Evolutionary conservation across 2,113 vertebrate species (phyloP).

Genomic region (Chamaetylas fuelleborni): DNA sequence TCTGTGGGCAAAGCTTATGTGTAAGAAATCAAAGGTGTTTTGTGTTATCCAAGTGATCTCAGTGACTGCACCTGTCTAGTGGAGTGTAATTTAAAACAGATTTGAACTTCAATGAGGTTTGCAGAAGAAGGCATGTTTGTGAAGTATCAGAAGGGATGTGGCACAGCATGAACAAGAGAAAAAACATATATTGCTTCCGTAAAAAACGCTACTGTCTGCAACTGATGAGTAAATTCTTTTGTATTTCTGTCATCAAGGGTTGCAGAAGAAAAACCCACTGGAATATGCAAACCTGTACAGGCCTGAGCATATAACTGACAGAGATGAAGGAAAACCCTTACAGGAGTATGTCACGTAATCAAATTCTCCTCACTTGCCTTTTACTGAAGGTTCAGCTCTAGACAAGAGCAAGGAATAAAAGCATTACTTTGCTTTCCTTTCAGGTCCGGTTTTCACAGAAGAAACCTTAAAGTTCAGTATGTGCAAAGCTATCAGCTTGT

Average conservation of each 20-base stretch:
- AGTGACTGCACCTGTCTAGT: not conserved
- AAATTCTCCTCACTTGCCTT: not conserved
- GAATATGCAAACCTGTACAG: not conserved
- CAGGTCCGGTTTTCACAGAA: not conserved
- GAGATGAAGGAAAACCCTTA: not conserved
- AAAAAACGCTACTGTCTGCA: not conserved
- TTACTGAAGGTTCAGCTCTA: not conserved
- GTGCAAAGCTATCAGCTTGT: not conserved
- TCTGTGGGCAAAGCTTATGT: not conserved
- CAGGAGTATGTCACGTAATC: not conserved
- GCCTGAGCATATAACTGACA: not conserved
- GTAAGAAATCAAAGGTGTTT: not conserved
- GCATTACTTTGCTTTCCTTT: not conserved
- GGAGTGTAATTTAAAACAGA: slow-evolving; percentile 13
- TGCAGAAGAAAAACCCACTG: not conserved
- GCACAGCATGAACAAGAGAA: slow-evolving; percentile 17
- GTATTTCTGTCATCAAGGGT: not conserved
- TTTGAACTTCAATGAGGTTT: not conserved
- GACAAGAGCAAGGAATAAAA: not conserved
- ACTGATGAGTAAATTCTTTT: not conserved
- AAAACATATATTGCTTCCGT: not conserved
- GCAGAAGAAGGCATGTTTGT: not conserved
- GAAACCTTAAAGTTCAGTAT: not conserved
- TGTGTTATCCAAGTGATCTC: not conserved
- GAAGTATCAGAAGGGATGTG: slow-evolving; percentile 8